Evolutionary conservation across 2,888 invertebrate species (phyloP).

Genomic region (Sarcophaga carnaria): DNA sequence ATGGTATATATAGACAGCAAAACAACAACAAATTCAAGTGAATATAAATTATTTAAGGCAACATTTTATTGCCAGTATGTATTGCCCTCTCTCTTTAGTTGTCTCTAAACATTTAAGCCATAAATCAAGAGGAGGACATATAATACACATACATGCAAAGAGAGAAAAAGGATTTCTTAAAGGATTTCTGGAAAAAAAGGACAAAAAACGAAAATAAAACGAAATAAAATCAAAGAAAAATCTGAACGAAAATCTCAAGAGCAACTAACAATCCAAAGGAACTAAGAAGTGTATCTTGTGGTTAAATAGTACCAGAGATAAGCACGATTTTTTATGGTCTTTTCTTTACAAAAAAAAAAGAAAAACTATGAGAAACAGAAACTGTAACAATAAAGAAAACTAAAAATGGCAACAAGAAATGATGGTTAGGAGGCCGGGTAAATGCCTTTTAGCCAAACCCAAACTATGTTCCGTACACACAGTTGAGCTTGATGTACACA

Average conservation of each 20-base stretch:
- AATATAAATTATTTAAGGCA: too few species aligned
- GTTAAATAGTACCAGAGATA: not conserved
- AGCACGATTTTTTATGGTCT: not conserved
- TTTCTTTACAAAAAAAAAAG: not conserved
- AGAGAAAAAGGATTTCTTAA: conserved; percentile 28
- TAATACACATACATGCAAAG: conserved; percentile 31
- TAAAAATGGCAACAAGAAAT: not conserved
- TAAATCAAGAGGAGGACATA: conserved; percentile 63
- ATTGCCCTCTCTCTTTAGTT: too few species aligned
- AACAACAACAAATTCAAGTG: too few species aligned
- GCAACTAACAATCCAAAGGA: not conserved
- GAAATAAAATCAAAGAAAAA: not conserved
- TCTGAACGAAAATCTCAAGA: not conserved
- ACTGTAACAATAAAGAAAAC: not conserved
- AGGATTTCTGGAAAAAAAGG: conserved; percentile 40
- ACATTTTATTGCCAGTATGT: too few species aligned
- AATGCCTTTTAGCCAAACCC: too few species aligned
- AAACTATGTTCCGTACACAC: too few species aligned
- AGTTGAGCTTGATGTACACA: too few species aligned
- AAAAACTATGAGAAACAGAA: not conserved
- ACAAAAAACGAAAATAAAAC: not conserved
- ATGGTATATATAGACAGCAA: too few species aligned
- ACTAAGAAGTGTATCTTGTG: not conserved
- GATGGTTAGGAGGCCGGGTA: not conserved
- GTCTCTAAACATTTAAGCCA: conserved; percentile 12